Conservation (phyloP, 2,797 vertebrate genomes). For the Phylloscopus collybita region DNA sequence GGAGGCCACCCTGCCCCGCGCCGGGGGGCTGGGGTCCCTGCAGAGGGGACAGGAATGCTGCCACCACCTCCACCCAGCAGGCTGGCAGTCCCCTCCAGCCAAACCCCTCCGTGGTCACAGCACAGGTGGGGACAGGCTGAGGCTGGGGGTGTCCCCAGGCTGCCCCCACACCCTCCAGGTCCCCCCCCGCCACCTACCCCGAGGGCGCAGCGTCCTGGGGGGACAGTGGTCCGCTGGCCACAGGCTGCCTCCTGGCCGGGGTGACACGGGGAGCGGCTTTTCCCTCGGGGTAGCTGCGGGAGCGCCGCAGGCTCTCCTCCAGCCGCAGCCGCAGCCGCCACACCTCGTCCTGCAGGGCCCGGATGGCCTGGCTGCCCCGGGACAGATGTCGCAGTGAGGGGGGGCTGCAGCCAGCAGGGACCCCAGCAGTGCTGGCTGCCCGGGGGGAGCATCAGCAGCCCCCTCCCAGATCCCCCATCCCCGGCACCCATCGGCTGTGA, state of each 20-base stretch:
- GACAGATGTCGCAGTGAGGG: neutral
- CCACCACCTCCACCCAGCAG: neutral
- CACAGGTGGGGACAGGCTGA: neutral
- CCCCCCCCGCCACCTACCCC: conserved; percentile 65
- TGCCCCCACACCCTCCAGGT: neutral
- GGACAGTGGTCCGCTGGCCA: neutral
- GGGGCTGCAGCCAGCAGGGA: neutral
- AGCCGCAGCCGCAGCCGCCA: conserved; percentile 76
- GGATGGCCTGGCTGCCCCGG: conserved; percentile 78
- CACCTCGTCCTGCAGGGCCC: conserved; percentile 82
- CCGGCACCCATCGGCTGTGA: neutral
- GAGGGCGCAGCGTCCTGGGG: neutral
- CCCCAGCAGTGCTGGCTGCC: neutral
- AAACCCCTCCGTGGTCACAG: neutral
- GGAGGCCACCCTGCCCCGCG: neutral
- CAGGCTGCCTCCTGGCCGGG: neutral
- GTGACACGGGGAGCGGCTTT: neutral
- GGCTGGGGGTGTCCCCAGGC: neutral
- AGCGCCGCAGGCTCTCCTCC: conserved; percentile 74
- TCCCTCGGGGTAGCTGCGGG: neutral
- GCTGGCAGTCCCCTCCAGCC: rapidly evolving
- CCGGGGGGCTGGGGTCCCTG: neutral
- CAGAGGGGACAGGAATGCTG: neutral
- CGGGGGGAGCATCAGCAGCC: neutral
- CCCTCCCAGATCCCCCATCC: rapidly evolving